Percentiles rank a stretch among this genome's conserved stretches.
Conservation (phyloP, 2,113 vertebrate genomes). For the Empidonax alnorum region DNA sequence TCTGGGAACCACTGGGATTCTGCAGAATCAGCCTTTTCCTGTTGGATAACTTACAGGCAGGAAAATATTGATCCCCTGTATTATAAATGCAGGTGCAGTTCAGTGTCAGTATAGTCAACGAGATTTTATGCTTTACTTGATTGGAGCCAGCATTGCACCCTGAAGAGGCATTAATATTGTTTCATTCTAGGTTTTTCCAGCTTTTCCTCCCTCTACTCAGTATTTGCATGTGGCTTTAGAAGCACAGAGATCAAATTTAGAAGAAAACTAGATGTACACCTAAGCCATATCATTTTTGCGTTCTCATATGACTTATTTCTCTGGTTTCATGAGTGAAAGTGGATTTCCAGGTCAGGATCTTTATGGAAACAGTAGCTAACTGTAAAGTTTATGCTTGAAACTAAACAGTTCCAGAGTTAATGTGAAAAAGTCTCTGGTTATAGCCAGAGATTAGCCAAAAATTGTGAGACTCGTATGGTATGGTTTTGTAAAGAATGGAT, state of each 20-base stretch:
- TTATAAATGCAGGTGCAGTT: neutral
- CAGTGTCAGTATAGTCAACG: neutral
- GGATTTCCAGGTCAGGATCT: slow-evolving; percentile 25
- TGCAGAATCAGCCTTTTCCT: neutral
- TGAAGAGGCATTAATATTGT: neutral
- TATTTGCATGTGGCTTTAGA: neutral
- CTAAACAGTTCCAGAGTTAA: slow-evolving; percentile 34
- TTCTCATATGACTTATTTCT: neutral
- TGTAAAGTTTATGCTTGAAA: slow-evolving; percentile 36
- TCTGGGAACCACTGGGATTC: neutral
- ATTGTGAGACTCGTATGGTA: neutral
- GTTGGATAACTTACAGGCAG: neutral
- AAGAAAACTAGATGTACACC: neutral
- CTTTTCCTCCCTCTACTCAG: neutral
- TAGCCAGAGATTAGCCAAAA: slow-evolving; percentile 19
- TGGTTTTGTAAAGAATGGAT: neutral
- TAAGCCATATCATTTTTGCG: neutral
- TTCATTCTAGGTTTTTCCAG: neutral
- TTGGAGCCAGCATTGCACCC: neutral
- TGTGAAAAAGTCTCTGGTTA: slow-evolving; percentile 22
- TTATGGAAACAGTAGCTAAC: slow-evolving; percentile 50
- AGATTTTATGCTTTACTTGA: neutral
- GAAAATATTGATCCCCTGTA: neutral
- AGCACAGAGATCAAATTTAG: neutral
- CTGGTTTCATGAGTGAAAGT: neutral